phyloP scores from a whole-genome alignment of 2,113 vertebrate species.

The Trichechus manatus region DNA sequence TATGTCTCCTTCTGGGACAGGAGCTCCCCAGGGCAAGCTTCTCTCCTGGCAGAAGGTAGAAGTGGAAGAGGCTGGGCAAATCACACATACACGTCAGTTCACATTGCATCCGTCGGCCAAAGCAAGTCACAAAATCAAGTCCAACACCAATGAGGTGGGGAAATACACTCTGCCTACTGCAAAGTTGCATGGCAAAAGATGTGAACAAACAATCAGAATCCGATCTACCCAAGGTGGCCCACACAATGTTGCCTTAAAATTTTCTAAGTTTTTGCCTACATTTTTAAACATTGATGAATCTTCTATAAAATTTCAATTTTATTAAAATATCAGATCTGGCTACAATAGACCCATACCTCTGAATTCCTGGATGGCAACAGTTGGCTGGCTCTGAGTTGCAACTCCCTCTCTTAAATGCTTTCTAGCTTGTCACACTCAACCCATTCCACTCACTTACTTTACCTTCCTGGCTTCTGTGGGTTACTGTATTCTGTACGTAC shows the following conservation, averaged over 20 bases:
- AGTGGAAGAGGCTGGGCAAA: neutral
- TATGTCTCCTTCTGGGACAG: neutral
- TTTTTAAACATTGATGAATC: neutral
- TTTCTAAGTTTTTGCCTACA: neutral
- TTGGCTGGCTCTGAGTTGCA: rapidly evolving
- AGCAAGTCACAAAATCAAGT: neutral
- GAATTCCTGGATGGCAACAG: neutral
- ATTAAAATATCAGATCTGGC: neutral
- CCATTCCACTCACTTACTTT: neutral
- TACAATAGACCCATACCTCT: neutral
- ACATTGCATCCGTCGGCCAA: neutral
- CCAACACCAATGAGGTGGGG: neutral
- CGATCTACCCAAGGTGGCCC: neutral
- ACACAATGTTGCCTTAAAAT: neutral
- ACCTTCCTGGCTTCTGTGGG: neutral
- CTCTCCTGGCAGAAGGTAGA: neutral
- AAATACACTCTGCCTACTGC: neutral
- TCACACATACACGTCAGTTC: neutral
- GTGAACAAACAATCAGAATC: neutral
- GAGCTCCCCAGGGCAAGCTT: neutral
- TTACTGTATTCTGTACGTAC: rapidly evolving
- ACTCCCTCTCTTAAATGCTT: neutral
- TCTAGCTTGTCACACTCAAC: neutral
- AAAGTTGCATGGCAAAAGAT: no score
- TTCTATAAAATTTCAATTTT: neutral